Conservation (phyloP, 92 coral and sea anemone genomes). For the Parazoanthus atlanticus region DNA sequence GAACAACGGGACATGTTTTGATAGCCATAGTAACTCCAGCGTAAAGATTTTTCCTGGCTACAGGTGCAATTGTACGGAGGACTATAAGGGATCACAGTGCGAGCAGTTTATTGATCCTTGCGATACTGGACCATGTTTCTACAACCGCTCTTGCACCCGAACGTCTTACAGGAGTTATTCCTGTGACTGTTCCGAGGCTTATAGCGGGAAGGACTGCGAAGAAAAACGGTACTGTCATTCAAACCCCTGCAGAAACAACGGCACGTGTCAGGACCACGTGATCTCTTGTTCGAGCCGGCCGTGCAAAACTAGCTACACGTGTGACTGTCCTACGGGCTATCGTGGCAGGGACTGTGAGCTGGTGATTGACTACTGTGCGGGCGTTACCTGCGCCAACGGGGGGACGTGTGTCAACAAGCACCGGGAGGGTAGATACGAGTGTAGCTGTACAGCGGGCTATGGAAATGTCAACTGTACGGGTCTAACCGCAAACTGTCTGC, state of each 20-base stretch:
- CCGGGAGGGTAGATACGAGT: constrained; percentile 54
- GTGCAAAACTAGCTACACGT: constrained; percentile 62
- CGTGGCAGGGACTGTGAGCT: constrained; percentile 73
- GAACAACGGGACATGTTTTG: constrained; percentile 88
- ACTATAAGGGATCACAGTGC: constrained; percentile 75
- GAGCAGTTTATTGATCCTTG: constrained; percentile 71
- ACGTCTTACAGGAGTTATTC: not conserved
- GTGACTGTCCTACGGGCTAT: constrained; percentile 75
- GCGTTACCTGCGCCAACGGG: constrained; percentile 53
- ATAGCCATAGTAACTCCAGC: constrained; percentile 62
- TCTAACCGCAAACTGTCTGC: constrained; percentile 52
- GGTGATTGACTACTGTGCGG: constrained; percentile 65
- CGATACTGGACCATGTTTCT: constrained; percentile 55
- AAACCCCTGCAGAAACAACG: constrained; percentile 85
- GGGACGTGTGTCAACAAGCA: constrained; percentile 40
- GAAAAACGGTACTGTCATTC: constrained; percentile 16
- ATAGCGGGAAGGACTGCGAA: constrained; percentile 30
- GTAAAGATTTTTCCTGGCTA: constrained; percentile 68
- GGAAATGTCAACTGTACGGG: constrained; percentile 84
- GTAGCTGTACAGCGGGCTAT: constrained; percentile 82
- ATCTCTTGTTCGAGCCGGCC: constrained; percentile 28
- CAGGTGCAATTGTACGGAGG: constrained; percentile 73
- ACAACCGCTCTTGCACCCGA: constrained; percentile 57
- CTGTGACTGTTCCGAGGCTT: constrained; percentile 24
- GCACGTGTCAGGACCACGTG: constrained; percentile 76